Base-by-base conservation (phyloP, 2,113 vertebrate genomes). In the Cyprinodon brontotheroides region DNA sequence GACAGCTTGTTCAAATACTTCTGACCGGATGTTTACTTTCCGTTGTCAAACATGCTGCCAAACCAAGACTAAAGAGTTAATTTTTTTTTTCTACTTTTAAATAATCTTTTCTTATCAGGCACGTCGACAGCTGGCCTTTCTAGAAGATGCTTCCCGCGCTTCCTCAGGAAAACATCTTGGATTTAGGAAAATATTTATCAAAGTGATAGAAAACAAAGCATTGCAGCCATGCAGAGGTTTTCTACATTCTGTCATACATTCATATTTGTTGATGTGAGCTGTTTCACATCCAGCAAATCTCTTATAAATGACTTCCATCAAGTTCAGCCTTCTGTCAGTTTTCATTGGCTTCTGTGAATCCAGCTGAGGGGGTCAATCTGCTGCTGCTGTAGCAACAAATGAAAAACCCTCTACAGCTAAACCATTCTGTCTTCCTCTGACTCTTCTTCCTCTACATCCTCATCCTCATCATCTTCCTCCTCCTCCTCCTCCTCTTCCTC, bases 171-270 rank as follows among this genome's bases (percentile, higher is more conserved):
- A 77, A 65, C 65, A 41, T 66, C 13, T 57, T 17, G 10, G 7
- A 39, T 12, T 57, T 40, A 63, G 45, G 6, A 59, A 77, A 73
- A 71, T 64, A 22, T 5, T 6, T 65, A 65, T 61, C 40, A 72
- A 65, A 79, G 38, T 67, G 60, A 53, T 79, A 57, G 36, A 80
- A 85, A 76, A 77, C 71, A 37, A 1, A 60, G 70, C 17, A 71
- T 67, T 4, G 41, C 38, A 50, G 57, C 64, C 72, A 74, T 80
- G 68, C 76, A 66, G 62, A 72, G 29, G 43, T 70, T 43, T 5
- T 2, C 0, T n/a, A 57, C 62, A 67, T 86, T 82, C 57, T 15
- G 4, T 68, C 39, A 3, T 65, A 87, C 82, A 85, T 80, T 88
- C 78, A 83, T 63, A 40, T 68, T 72, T 29, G 29, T 7, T 14